phyloP scores from a whole-genome alignment of 2,113 vertebrate species.

The Chlamydotis undulata region DNA sequence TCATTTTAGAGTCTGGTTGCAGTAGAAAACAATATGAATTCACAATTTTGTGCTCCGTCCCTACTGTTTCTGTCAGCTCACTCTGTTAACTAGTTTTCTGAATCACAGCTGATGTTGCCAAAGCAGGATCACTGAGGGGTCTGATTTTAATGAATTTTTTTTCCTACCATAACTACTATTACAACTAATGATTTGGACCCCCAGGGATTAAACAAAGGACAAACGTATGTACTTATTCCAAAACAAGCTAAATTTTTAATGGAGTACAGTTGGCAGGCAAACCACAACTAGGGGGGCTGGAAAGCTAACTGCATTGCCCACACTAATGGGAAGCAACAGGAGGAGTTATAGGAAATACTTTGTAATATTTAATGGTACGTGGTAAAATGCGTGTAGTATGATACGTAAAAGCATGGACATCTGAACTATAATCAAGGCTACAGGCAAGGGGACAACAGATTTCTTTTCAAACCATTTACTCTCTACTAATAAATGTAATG shows the following conservation, averaged over 20 bases:
- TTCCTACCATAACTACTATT: background rate
- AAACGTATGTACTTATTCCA: conserved; percentile 10
- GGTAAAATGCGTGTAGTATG: background rate
- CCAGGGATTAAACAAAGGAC: conserved; percentile 16
- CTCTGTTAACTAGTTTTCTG: conserved; percentile 17
- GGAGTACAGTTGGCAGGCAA: conserved; percentile 8
- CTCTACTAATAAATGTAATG: background rate
- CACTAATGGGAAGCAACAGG: conserved; percentile 27
- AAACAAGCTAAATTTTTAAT: conserved; percentile 55
- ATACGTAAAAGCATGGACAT: background rate
- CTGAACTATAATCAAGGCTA: background rate
- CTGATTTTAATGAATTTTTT: conserved; percentile 21
- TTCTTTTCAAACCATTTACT: background rate
- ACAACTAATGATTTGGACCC: background rate
- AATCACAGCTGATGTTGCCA: background rate
- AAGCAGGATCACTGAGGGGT: background rate
- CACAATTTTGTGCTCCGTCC: background rate
- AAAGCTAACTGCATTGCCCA: background rate
- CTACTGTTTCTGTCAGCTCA: background rate
- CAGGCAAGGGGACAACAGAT: background rate
- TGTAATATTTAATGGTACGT: conserved; percentile 7
- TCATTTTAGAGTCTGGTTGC: background rate
- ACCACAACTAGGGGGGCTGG: background rate
- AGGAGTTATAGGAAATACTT: conserved; percentile 45
- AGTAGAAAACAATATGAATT: background rate